phyloP scores from a whole-genome alignment of 2,888 invertebrate genomes.

The Oegoconia quadripuncta region DNA sequence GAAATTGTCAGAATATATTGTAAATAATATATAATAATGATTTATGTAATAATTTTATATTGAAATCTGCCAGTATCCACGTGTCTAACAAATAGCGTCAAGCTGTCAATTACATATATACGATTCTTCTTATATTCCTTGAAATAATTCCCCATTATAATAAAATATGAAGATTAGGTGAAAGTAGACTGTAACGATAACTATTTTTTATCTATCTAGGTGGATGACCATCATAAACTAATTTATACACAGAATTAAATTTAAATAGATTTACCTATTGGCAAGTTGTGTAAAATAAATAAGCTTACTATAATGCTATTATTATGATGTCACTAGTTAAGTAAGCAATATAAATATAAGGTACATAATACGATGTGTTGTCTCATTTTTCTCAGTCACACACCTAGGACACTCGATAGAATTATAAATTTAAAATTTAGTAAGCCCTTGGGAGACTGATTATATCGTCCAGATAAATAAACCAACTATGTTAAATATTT shows the following conservation, averaged over 20 bases:
- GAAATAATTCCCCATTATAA: conserved; percentile 56
- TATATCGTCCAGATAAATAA: too few relatives aligned
- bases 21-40: conserved; percentile 69
- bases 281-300: conserved; percentile 78
- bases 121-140: conserved; percentile 72
- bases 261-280: conserved; percentile 73
- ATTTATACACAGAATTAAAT: conserved; percentile 75
- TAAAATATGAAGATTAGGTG: conserved; percentile 63
- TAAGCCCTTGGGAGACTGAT: too few relatives aligned
- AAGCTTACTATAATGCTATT: conserved; percentile 77
- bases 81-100: conserved; percentile 65
- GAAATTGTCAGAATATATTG: conserved; percentile 68
- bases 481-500: too few relatives aligned
- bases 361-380: conserved; percentile 55
- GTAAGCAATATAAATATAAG: conserved; percentile 80
- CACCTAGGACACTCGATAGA: too few relatives aligned
- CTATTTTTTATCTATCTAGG: conserved; percentile 77
- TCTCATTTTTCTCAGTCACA: conserved; percentile 44
- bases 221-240: conserved; percentile 77
- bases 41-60: conserved; percentile 72
- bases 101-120: conserved; percentile 74
- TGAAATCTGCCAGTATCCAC: conserved; percentile 68
- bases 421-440: too few relatives aligned
- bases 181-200: conserved; percentile 71
- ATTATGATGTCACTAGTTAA: conserved; percentile 79